Base-by-base conservation (phyloP, 2,113 vertebrate species). In the Prinia subflava region DNA sequence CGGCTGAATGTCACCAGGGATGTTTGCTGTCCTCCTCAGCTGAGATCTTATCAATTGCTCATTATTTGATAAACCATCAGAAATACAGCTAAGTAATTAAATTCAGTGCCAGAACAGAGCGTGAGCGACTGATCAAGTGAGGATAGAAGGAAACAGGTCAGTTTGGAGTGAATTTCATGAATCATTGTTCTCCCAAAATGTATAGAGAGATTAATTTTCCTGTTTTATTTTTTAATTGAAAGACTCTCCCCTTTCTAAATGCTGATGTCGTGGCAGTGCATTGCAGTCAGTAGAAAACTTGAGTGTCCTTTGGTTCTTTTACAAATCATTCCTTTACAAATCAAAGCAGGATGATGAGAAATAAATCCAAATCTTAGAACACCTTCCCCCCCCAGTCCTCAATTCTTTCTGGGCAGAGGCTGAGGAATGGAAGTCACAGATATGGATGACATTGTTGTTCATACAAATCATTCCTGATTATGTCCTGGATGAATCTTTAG, bases 51-150 rank as follows among this genome's bases (percentile, higher is more conserved):
- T 95, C 95, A 70, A 22, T 49, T 59, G 44, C 44, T 91, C 87
- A 87, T 96, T 96, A 95, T 96, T 96, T 95, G 96, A 96, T 96
- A 96, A 94, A 76, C 53, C 80, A 90, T 87, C 93, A 95, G 90
- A 83, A 96, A 94, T 39, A 27, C 41, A 68, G 83, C 82, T n/a
- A n/a, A 77, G 78, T 94, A 92, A 95, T 96, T 96, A 92, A 89
- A 92, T 96, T 94, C 73, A 6, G 49, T 82, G 82, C 68, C 69
- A 90, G 89, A 82, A 53, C 68, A 78, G 49, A 68, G 69, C 0
- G 0, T 33, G 42, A 92, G 73, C 4, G 55, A 56, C 79, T 76
- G 88, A 80, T 87, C 0, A 17, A 83, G 67, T 27, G 75, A 47
- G 86, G 74, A 30, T 77, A 85, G 64, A 55, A 71, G 28, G 75